Percentiles rank a stretch among this genome's conserved stretches.
phyloP scores from a whole-genome alignment of 2,888 invertebrate genomes.

The Clepsis dumicolana region DNA sequence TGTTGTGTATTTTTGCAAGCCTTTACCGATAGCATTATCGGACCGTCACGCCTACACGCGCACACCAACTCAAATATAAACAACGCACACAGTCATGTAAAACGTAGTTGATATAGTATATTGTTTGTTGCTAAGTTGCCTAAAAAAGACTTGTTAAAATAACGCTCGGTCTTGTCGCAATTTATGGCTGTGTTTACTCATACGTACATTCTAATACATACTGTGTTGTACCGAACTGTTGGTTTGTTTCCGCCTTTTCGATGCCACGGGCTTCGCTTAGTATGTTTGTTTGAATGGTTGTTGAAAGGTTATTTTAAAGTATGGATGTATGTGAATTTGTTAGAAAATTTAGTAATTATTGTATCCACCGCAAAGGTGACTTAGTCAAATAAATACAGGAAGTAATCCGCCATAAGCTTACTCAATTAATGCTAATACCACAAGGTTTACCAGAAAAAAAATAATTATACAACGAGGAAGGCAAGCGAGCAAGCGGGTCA shows the following conservation, averaged over 20 bases:
- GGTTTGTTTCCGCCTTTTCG: slow-evolving; percentile 30
- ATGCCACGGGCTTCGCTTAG: not conserved
- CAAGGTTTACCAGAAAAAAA: too few species aligned
- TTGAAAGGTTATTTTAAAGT: slow-evolving; percentile 6
- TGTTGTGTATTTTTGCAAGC: slow-evolving; percentile 85
- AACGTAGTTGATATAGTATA: slow-evolving; percentile 51
- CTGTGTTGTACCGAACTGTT: slow-evolving; percentile 20
- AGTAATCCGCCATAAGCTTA: too few species aligned
- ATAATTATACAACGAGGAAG: too few species aligned
- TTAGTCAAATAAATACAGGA: too few species aligned
- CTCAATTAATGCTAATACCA: too few species aligned
- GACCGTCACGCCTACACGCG: slow-evolving; percentile 77
- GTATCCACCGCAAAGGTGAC: too few species aligned
- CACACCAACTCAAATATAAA: slow-evolving; percentile 51
- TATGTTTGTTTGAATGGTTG: not conserved
- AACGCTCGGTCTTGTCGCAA: slow-evolving; percentile 41
- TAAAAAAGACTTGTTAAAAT: slow-evolving; percentile 61
- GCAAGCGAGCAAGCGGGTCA: too few species aligned
- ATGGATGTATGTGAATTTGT: too few species aligned
- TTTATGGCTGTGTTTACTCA: slow-evolving; percentile 43
- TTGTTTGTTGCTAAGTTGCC: slow-evolving; percentile 74
- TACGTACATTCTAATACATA: slow-evolving; percentile 19
- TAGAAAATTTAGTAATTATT: too few species aligned
- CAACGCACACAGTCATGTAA: slow-evolving; percentile 56
- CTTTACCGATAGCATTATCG: slow-evolving; percentile 80